Evolutionary conservation across 1,140 invertebrate species (phyloP), one percentile per base, ranked within the genome.

Genomic region (Apolygus lucorum): DNA sequence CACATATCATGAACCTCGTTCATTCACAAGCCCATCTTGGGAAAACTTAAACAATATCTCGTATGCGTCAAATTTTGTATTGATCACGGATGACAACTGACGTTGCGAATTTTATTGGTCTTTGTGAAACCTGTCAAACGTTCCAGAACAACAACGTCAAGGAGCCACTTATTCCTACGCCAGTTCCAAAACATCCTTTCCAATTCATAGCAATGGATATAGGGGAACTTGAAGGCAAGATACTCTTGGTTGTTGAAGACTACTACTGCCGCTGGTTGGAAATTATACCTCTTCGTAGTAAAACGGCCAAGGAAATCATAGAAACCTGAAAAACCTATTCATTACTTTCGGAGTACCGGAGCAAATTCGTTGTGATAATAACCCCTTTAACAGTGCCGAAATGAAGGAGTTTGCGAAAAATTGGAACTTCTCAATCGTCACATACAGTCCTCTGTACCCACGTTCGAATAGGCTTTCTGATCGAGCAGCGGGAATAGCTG

Each of bases 81-180:
- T 76, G 73, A 73, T 74, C 75, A 26, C 52, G 62, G 14, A 72
- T 76, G 68, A 67, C 72, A 59, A 72, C 69, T 25, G 71, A 79
- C 24, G 77, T 79, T 63, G 70, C 72, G 69, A 63, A 75, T 27
- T 64, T 73, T 24, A 73, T 79, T 0, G 52, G 29, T 21, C 70
- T 25, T 25, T 65, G 63, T 65, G n/a, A n/a, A n/a, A n/a, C n/a
- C n/a, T n/a, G n/a, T n/a, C n/a, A n/a, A n/a, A n/a, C n/a, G n/a
- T n/a, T n/a, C n/a, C n/a, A n/a, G n/a, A n/a, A n/a, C n/a, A n/a
- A n/a, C n/a, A n/a, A n/a, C n/a, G n/a, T n/a, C 63, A 65, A 65
- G 27, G 63, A 65, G n/a, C 63, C 63, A 28, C 26, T 65, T 17
- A 65, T 24, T 4, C 63, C 21, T 2, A 25, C 63, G 28, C 24